phyloP scores from a whole-genome alignment of 1,140 invertebrate species.

The Teleopsis dalmanni region DNA sequence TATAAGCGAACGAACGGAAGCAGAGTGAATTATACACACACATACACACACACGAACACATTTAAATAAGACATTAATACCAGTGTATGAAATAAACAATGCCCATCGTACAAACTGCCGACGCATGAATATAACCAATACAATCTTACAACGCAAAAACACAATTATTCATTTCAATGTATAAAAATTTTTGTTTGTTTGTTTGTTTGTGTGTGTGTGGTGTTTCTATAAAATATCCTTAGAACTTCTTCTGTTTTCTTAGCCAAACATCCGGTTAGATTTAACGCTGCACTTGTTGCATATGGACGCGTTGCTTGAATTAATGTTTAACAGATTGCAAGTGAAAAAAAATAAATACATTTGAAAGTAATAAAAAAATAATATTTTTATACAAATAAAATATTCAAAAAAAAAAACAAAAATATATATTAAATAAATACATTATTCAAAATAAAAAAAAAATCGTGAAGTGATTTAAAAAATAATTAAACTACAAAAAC shows the following conservation, averaged over 20 bases:
- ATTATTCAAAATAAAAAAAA: background rate
- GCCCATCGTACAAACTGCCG: too few relatives aligned
- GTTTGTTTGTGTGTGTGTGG: background rate
- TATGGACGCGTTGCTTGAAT: constrained; percentile 2
- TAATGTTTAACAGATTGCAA: background rate
- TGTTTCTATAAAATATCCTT: too few relatives aligned
- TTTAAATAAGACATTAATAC: too few relatives aligned
- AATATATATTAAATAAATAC: background rate
- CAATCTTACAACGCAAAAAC: background rate
- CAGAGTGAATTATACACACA: constrained; percentile 1
- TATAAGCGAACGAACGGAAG: background rate
- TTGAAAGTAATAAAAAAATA: background rate
- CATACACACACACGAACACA: background rate
- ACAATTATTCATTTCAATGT: too few relatives aligned
- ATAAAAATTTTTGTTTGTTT: background rate
- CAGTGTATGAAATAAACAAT: too few relatives aligned
- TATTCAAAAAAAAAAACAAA: background rate
- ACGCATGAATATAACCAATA: too few relatives aligned
- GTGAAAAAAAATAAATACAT: background rate
- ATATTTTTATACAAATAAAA: background rate
- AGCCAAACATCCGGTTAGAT: constrained; percentile 4
- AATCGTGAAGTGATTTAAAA: background rate
- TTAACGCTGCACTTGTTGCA: constrained; percentile 15
- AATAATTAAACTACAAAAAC: background rate
- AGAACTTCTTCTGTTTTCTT: background rate